These are phyloP conservation scores for Boloria euphrosyne DNA, from an alignment of 2,888 invertebrate genomes.

Conservation along the genomic window DNA sequence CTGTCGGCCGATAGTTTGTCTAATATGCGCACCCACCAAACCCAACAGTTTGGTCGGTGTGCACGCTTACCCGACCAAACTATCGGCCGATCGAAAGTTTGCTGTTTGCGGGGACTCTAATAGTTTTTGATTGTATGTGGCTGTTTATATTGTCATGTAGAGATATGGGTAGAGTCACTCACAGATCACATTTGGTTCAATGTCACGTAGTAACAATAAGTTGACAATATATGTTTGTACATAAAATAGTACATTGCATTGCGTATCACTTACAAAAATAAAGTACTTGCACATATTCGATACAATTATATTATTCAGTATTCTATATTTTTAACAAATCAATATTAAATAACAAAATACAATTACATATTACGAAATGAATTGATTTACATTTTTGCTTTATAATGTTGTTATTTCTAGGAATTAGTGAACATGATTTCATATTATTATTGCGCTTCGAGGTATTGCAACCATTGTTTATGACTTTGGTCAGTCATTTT, in stretches of 20 bases:
- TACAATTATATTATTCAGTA: too few species aligned
- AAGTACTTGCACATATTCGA: too few species aligned
- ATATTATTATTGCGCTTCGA: conserved; percentile 27
- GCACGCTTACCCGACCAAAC: too few species aligned
- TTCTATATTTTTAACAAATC: too few species aligned
- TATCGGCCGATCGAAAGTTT: too few species aligned
- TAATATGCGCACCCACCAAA: too few species aligned
- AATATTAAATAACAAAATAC: too few species aligned
- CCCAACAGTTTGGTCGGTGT: too few species aligned
- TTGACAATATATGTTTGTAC: conserved; percentile 7
- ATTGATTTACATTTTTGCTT: neutral
- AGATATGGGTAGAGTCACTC: conserved; percentile 8
- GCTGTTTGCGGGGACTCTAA: too few species aligned
- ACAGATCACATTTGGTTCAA: conserved; percentile 35
- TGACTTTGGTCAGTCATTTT: neutral
- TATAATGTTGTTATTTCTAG: conserved; percentile 19
- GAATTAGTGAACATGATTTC: conserved; percentile 22
- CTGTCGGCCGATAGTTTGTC: too few species aligned
- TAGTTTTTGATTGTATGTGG: neutral
- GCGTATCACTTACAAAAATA: too few species aligned
- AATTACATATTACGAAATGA: neutral
- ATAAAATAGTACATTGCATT: neutral
- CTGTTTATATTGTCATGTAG: too few species aligned
- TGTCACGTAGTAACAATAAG: conserved; percentile 30
- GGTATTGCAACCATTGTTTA: conserved; percentile 18